Evolutionary conservation across 2,797 vertebrate species (phyloP).

Genomic region (Eulemur rubriventer): DNA sequence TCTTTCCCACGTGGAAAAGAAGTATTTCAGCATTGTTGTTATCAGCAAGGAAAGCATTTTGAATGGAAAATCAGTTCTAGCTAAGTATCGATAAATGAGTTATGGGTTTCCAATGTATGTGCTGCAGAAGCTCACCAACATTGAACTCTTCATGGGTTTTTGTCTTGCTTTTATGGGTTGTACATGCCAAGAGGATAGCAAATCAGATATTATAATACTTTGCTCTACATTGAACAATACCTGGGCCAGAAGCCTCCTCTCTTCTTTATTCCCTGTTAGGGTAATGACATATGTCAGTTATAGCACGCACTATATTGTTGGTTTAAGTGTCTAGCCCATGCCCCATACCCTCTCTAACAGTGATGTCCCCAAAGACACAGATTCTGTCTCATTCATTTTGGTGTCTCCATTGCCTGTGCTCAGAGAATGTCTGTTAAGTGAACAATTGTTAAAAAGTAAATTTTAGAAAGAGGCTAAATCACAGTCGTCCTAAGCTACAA

Average conservation of each 20-base stretch:
- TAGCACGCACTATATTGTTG: not conserved
- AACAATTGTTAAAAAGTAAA: not conserved
- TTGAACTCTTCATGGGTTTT: conserved; percentile 72
- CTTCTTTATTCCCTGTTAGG: not conserved
- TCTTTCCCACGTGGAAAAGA: not conserved
- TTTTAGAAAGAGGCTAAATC: not conserved
- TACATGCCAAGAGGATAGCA: conserved; percentile 65
- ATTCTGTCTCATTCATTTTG: not conserved
- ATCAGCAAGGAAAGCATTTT: not conserved
- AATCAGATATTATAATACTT: conserved; percentile 27
- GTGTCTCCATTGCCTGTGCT: not conserved
- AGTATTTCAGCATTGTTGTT: not conserved
- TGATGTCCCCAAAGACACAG: not conserved
- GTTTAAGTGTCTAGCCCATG: not conserved
- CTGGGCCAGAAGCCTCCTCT: not conserved
- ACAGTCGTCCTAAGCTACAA: not conserved
- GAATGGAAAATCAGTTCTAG: conserved; percentile 43
- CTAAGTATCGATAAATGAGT: conserved; percentile 57
- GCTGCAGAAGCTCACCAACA: conserved; percentile 64
- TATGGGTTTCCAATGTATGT: conserved; percentile 64
- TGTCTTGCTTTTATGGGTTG: conserved; percentile 68
- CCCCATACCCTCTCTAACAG: not conserved
- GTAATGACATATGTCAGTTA: not conserved
- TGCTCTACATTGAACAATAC: not conserved
- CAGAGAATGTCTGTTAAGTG: conserved; percentile 15